phyloP scores from a whole-genome alignment of 53 echinoderm and acorn worm species.

The Pentamera pediparva region DNA sequence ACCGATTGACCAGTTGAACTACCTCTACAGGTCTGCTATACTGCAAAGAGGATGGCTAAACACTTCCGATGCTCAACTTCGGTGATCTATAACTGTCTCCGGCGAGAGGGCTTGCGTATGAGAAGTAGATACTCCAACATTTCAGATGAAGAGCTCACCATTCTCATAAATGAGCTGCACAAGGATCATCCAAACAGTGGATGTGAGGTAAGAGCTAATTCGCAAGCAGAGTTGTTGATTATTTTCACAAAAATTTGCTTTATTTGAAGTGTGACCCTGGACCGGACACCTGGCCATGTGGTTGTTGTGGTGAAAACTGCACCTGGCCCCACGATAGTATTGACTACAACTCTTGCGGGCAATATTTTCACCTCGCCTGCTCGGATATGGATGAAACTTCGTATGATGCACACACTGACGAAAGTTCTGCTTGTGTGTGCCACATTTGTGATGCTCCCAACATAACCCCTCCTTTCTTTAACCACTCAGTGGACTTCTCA shows the following conservation, averaged over 20 bases:
- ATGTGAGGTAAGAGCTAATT: neutral
- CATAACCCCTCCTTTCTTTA: too few relatives aligned
- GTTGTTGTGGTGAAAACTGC: too few relatives aligned
- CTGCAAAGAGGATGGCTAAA: conserved; percentile 14
- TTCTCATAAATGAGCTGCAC: neutral
- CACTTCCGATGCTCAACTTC: neutral
- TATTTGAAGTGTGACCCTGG: neutral
- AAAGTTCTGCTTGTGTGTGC: too few relatives aligned
- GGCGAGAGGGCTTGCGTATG: neutral
- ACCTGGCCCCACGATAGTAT: too few relatives aligned
- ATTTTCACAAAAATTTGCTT: neutral
- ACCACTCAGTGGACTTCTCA: too few relatives aligned
- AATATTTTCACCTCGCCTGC: too few relatives aligned
- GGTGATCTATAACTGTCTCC: neutral
- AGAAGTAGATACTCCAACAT: conserved; percentile 13
- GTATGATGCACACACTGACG: too few relatives aligned
- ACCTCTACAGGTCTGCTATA: neutral
- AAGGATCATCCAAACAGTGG: conserved; percentile 9
- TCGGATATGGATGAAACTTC: too few relatives aligned
- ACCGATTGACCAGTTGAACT: neutral
- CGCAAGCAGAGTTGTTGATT: neutral
- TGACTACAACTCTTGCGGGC: too few relatives aligned
- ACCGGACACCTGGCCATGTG: too few relatives aligned
- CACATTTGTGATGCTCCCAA: too few relatives aligned
- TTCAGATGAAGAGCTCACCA: conserved; percentile 1